Evolutionary conservation across 2,888 invertebrate species (phyloP).

Genomic region (Pemphredon lugubris): DNA sequence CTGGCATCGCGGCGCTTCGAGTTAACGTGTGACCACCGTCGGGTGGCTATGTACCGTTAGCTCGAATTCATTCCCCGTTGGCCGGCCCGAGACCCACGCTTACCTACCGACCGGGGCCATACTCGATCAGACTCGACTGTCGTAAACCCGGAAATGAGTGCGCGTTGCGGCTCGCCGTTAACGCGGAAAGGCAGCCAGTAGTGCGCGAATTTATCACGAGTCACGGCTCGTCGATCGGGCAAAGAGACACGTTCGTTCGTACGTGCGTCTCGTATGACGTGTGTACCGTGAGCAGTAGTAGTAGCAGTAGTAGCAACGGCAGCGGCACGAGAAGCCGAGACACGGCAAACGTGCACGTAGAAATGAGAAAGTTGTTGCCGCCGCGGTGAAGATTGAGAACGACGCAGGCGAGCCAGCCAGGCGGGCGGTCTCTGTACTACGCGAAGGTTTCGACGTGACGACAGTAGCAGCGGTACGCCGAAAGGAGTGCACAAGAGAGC

Average conservation of each 20-base stretch:
- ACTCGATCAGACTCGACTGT: constrained; percentile 61
- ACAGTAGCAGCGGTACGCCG: constrained; percentile 59
- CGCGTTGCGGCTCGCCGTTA: constrained; percentile 50
- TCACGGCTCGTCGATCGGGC: constrained; percentile 46
- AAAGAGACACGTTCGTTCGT: constrained; percentile 31
- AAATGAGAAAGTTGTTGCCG: constrained; percentile 74
- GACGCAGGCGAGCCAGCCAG: constrained; percentile 61
- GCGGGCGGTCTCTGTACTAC: constrained; percentile 66
- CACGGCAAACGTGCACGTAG: constrained; percentile 62
- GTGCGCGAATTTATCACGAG: constrained; percentile 58
- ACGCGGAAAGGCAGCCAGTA: constrained; percentile 41
- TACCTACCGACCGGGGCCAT: constrained; percentile 64
- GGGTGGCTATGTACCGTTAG: constrained; percentile 74
- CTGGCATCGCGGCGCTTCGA: constrained; percentile 55
- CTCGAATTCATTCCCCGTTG: constrained; percentile 73
- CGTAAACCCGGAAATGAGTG: constrained; percentile 68
- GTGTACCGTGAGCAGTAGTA: constrained; percentile 32
- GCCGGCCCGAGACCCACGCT: constrained; percentile 59
- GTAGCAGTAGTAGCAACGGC: constrained; percentile 23
- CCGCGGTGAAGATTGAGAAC: constrained; percentile 65
- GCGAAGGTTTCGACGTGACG: constrained; percentile 53
- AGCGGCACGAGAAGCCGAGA: constrained; percentile 27
- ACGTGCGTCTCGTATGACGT: constrained; percentile 59
- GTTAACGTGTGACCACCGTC: constrained; percentile 56
- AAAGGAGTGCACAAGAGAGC: constrained; percentile 52